These are phyloP conservation scores for Euphydryas editha DNA, from an alignment of 2,888 invertebrate genomes.

Conservation along the genomic window DNA sequence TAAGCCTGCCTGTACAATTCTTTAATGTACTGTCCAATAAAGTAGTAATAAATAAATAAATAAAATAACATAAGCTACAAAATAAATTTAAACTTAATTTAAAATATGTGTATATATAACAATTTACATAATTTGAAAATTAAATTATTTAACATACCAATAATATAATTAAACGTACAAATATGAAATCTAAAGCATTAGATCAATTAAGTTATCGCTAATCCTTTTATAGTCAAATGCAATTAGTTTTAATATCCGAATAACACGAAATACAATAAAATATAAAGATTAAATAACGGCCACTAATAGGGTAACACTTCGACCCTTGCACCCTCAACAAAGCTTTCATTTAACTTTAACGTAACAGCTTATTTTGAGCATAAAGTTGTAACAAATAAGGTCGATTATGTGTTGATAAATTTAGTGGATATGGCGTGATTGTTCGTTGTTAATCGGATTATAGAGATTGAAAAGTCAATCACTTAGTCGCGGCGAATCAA, in stretches of 20 bases:
- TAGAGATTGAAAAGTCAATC: constrained; percentile 82
- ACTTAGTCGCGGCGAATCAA: constrained; percentile 73
- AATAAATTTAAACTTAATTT: too few relatives aligned
- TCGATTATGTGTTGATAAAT: constrained; percentile 31
- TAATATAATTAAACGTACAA: neutral
- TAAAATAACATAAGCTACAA: too few relatives aligned
- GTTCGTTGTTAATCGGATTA: constrained; percentile 69
- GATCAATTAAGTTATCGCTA: constrained; percentile 18
- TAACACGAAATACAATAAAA: constrained; percentile 36
- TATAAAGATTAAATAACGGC: constrained; percentile 49
- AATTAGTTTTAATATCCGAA: constrained; percentile 29
- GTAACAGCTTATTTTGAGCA: constrained; percentile 29
- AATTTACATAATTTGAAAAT: neutral
- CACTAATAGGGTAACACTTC: constrained; percentile 57
- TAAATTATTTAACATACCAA: neutral
- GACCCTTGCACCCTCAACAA: constrained; percentile 42
- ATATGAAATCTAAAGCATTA: constrained; percentile 3
- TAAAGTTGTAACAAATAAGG: constrained; percentile 25
- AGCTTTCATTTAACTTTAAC: constrained; percentile 40
- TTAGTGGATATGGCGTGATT: constrained; percentile 45
- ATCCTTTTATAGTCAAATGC: constrained; percentile 23
- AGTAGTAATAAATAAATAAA: too few relatives aligned
- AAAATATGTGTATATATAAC: too few relatives aligned
- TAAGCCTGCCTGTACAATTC: too few relatives aligned
- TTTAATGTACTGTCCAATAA: too few relatives aligned